Evolutionary conservation across 2,797 vertebrate species (phyloP), one percentile per base, ranked within the genome.

Genomic region (Threskiornis aethiopicus): DNA sequence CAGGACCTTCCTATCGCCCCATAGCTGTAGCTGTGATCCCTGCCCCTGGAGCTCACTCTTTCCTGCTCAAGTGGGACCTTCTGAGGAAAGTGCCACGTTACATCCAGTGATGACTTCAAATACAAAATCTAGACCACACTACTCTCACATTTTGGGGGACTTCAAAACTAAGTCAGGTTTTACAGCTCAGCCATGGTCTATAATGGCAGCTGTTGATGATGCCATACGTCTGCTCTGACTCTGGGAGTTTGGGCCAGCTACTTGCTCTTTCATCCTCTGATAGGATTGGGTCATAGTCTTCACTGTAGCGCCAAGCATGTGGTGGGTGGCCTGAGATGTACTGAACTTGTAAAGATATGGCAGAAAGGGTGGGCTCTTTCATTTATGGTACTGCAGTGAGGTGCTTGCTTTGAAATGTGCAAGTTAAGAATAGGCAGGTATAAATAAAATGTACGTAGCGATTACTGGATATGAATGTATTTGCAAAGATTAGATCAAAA

Each of bases 71-170:
- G 35, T 20, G 78, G n/a, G 61, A 46, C n/a, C 61, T 92, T 33
- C 58, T 41, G 44, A 84, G 20, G 44, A 49, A 29, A 75, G 17
- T 20, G 10, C 9, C 0, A 0, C 0, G 0, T 42, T 65, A 28
- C n/a, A 39, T 47, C 49, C n/a, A 25, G 35, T 13, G 21, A 21
- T n/a, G 51, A 11, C n/a, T 82, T 71, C 49, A 67, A 65, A 70
- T 28, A 28, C 19, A 49, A 86, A 86, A 62, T 54, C 22, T n/a
- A 46, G 37, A 66, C 28, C 13, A 9, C 5, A 0, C 5, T 51
- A 3, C 17, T 71, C 11, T n/a, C 15, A 6, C 3, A 0, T 69
- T 78, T 77, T 39, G 41, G 42, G 37, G 28, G 19, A 59, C 39
- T 41, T 89, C 24, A 66, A 62, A 80, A 8, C 6, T 31, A 42